phyloP scores from a whole-genome alignment of 1,140 invertebrate species.

The Homalodisca vitripennis region DNA sequence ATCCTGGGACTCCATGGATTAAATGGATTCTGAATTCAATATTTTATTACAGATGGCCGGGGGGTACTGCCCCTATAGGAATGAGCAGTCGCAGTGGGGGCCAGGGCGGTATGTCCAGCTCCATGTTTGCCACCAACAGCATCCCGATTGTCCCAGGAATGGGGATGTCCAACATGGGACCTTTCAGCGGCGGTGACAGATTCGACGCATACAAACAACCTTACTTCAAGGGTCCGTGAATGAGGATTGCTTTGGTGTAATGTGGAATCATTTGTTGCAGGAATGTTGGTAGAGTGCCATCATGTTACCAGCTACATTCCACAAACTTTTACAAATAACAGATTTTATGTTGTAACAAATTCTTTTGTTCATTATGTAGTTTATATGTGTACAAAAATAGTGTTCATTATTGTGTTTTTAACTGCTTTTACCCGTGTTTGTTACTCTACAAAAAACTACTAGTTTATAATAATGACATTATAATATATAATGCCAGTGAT shows the following conservation, averaged over 20 bases:
- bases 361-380: no score
- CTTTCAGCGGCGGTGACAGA: constrained; percentile 10
- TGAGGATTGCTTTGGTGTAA: no score
- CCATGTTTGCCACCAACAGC: constrained; percentile 1
- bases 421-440: no score
- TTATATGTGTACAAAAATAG: no score
- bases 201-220: constrained; percentile 21
- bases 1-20: no score
- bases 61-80: neutral
- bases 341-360: no score
- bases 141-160: neutral
- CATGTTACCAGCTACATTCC: constrained; percentile 16
- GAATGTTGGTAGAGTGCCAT: neutral
- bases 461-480: no score
- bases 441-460: no score
- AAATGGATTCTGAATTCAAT: no score
- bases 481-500: no score
- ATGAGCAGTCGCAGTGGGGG: constrained; percentile 1
- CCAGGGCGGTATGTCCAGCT: neutral
- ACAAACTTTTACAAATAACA: neutral
- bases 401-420: no score
- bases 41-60: constrained; percentile 11
- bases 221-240: constrained; percentile 10
- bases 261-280: neutral
- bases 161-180: constrained; percentile 4